Evolutionary conservation across 2,797 vertebrate species (phyloP), one percentile per base, ranked within the genome.

Genomic region (Nothura maculosa): DNA sequence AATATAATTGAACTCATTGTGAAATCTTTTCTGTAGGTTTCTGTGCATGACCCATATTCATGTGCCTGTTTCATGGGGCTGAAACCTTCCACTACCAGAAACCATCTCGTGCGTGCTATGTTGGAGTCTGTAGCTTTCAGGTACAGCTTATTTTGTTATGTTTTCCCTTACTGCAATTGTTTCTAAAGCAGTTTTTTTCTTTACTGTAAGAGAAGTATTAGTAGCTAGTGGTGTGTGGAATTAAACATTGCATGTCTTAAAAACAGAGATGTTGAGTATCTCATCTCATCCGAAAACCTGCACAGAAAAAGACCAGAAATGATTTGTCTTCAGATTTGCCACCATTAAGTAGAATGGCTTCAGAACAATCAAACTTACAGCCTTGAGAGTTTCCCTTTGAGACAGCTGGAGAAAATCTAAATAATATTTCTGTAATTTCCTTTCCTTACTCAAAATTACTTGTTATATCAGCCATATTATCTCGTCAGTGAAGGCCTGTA

Each of bases 121-220:
- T 86, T 99, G 96, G 99, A 99, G 96, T 99, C 99, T 2, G 45
- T 99, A 16, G 98, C 99, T 47, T 99, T 99, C 97, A 99, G 99
- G 99, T 99, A 96, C 34, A 54, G 47, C 64, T 54, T 77, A 9
- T 13, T 30, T 55, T 75, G 8, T 9, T 84, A 1, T 34, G 1
- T 67, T 72, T 74, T 55, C 27, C 68, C 54, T 27, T 1, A 2
- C 43, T 82, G 21, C 45, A 40, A 0, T 8, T 30, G 10, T 89
- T 77, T 77, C 34, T 81, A 52, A 69, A 57, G 40, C 14, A 3
- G 34, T 61, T 50, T 74, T 42, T 42, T 64, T 55, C 61, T 87
- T 38, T 15, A 10, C 34, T 73, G 6, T 63, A 32, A 74, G 27
- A 42, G 42, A 21, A 81, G 47, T 0, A 1, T 50, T 27, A 63